Percentiles rank a stretch among this genome's conserved stretches.
phyloP scores from a whole-genome alignment of 2,113 vertebrate species.

The Leptobrachium leishanense region DNA sequence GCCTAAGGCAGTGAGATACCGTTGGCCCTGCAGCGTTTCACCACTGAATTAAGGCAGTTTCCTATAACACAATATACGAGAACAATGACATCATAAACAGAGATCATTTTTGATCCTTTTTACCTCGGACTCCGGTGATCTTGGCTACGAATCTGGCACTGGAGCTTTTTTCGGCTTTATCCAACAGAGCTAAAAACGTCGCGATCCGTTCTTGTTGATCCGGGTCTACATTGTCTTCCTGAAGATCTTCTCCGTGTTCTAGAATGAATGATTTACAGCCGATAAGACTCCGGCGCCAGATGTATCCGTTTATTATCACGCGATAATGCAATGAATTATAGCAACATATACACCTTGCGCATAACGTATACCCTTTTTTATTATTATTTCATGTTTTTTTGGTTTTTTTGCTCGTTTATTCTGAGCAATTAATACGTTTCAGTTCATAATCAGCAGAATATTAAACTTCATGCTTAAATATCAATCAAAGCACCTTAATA shows the following conservation, averaged over 20 bases:
- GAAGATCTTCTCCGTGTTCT: conserved; percentile 23
- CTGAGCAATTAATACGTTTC: too few relatives aligned
- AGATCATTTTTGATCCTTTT: not conserved
- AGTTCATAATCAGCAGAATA: too few relatives aligned
- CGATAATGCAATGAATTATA: not conserved
- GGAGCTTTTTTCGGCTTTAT: conserved; percentile 41
- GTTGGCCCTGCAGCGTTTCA: too few relatives aligned
- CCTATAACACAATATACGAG: too few relatives aligned
- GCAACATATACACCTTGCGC: not conserved
- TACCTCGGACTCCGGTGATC: conserved; percentile 43
- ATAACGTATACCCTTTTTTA: too few relatives aligned
- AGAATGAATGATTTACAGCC: not conserved
- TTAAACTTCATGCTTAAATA: too few relatives aligned
- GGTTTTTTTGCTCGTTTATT: too few relatives aligned
- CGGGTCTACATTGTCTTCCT: not conserved
- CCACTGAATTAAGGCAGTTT: too few relatives aligned
- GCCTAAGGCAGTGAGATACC: too few relatives aligned
- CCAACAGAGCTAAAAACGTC: conserved; percentile 46
- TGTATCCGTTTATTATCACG: not conserved
- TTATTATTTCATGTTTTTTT: too few relatives aligned
- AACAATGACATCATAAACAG: too few relatives aligned
- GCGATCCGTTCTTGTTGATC: conserved; percentile 37
- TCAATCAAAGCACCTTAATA: too few relatives aligned
- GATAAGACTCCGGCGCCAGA: not conserved
- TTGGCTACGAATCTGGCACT: not conserved